These are phyloP conservation scores for Trachelus tabidus DNA, from an alignment of 2,888 invertebrate species.

Conservation along the genomic window DNA sequence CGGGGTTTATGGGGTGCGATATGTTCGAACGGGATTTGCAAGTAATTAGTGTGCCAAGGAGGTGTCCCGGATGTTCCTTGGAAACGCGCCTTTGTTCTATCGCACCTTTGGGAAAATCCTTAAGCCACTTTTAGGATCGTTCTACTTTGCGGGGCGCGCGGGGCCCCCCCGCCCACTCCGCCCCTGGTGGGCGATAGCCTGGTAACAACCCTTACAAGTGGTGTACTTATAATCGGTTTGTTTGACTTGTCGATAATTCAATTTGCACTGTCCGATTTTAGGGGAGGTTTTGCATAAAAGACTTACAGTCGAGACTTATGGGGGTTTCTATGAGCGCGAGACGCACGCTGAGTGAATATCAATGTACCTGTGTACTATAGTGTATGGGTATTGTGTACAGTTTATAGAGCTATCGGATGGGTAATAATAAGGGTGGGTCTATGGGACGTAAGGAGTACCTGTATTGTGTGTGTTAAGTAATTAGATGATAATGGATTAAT, in stretches of 20 bases:
- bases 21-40: slow-evolving; percentile 17
- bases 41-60: slow-evolving; percentile 16
- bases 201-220: neutral
- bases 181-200: neutral
- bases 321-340: neutral
- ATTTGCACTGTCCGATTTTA: neutral
- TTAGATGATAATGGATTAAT: neutral
- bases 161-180: too few relatives aligned
- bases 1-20: slow-evolving; percentile 13
- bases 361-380: neutral
- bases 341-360: neutral
- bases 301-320: neutral
- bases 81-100: neutral
- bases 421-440: neutral
- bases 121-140: neutral
- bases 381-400: neutral
- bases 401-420: neutral
- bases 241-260: neutral
- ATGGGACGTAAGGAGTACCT: neutral
- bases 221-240: slow-evolving; percentile 1
- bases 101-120: slow-evolving; percentile 3
- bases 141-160: neutral
- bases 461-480: neutral
- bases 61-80: neutral
- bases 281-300: neutral